Conservation (phyloP, 2,113 vertebrate genomes). For the Corythornis madagascariensis region DNA sequence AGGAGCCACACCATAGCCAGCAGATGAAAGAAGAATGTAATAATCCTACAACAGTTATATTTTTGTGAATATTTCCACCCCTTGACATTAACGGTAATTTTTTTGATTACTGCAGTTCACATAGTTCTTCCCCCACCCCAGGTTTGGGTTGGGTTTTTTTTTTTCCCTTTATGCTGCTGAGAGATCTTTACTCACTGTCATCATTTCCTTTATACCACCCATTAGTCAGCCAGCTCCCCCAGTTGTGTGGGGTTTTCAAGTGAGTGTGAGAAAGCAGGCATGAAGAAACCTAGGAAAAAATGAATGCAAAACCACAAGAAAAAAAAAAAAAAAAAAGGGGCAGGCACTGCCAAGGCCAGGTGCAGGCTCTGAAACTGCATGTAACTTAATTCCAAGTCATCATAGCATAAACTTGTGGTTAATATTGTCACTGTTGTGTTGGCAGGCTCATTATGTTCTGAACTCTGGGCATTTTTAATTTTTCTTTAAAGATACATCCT, state of each 20-base stretch:
- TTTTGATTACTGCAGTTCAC: background rate
- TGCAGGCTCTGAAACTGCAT: background rate
- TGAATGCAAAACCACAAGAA: constrained; percentile 29
- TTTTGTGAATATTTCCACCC: background rate
- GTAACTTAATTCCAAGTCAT: background rate
- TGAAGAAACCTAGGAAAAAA: constrained; percentile 4
- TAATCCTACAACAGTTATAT: background rate
- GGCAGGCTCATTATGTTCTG: background rate
- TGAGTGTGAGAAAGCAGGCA: background rate
- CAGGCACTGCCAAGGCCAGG: background rate
- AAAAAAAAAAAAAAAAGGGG: background rate
- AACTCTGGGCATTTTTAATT: background rate
- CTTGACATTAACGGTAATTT: background rate
- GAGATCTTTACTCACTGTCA: background rate
- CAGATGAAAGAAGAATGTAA: background rate
- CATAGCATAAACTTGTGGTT: background rate
- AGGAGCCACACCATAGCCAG: background rate
- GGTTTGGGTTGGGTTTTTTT: background rate
- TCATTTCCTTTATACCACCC: background rate
- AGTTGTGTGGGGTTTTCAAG: background rate
- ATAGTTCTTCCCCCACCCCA: background rate
- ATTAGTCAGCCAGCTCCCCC: background rate
- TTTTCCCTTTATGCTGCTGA: background rate
- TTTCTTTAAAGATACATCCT: background rate
- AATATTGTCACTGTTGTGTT: background rate